Evolutionary conservation across 2,113 vertebrate species (phyloP).

Genomic region (Agapornis roseicollis): DNA sequence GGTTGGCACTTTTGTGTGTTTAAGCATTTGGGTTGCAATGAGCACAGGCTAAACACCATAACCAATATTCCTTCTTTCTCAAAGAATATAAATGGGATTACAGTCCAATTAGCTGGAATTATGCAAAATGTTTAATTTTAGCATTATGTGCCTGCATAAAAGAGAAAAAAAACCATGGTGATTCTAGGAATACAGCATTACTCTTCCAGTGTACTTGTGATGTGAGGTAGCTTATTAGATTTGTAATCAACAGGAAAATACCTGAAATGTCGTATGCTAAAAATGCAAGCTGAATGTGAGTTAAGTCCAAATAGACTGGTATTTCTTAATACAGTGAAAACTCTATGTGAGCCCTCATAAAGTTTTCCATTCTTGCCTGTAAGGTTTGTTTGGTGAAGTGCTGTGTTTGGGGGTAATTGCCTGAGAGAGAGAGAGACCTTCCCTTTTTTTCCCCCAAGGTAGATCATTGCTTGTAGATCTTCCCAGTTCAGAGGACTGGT

Average conservation of each 20-base stretch:
- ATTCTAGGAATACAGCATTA: not conserved
- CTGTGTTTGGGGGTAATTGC: not conserved
- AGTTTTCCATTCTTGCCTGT: not conserved
- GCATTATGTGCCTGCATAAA: not conserved
- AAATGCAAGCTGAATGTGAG: not conserved
- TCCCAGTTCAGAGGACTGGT: not conserved
- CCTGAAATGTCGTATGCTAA: not conserved
- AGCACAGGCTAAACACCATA: not conserved
- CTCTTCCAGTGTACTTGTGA: not conserved
- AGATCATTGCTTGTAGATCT: not conserved
- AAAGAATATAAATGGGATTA: not conserved
- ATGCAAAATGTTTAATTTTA: not conserved
- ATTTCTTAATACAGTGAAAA: not conserved
- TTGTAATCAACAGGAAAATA: not conserved
- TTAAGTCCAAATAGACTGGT: not conserved
- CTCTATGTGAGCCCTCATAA: not conserved
- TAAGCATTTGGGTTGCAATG: not conserved
- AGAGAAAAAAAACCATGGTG: not conserved
- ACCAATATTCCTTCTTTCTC: not conserved
- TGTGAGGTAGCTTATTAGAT: not conserved
- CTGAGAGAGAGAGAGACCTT: not conserved
- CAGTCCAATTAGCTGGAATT: not conserved
- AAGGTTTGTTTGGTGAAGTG: not conserved
- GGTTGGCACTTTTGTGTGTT: not conserved
- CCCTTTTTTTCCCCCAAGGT: fast-evolving